phyloP scores from a whole-genome alignment of 2,888 invertebrate species.

The Hydriomena furcata region DNA sequence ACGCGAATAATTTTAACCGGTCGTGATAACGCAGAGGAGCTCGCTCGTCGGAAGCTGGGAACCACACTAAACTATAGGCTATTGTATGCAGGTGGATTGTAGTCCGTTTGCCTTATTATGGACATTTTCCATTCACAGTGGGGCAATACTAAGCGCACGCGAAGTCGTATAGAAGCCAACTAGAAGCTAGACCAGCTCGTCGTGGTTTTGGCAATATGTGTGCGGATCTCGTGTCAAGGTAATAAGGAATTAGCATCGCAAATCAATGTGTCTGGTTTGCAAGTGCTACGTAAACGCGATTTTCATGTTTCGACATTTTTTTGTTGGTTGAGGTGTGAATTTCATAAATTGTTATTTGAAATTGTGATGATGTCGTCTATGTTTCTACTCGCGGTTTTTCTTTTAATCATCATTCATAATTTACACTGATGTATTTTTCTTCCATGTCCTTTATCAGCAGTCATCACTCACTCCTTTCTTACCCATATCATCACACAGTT shows the following conservation, averaged over 20 bases:
- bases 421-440: no score
- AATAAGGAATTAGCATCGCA: conserved; percentile 56
- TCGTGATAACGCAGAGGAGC: conserved; percentile 56
- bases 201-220: conserved; percentile 46
- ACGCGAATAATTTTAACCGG: conserved; percentile 33
- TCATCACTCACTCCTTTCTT: no score
- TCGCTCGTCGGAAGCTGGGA: conserved; percentile 78
- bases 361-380: background rate
- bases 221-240: conserved; percentile 59
- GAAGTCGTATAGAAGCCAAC: conserved; percentile 21
- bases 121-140: conserved; percentile 78
- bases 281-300: conserved; percentile 29
- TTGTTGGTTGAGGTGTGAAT: conserved; percentile 31
- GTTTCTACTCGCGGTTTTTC: no score
- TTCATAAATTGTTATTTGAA: conserved; percentile 8
- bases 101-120: conserved; percentile 74
- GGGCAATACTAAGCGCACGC: conserved; percentile 54
- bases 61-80: conserved; percentile 75
- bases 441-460: no score
- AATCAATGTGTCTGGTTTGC: conserved; percentile 48
- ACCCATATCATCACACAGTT: no score
- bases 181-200: conserved; percentile 11
- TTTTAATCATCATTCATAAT: no score
- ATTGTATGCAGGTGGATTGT: conserved; percentile 83
- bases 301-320: conserved; percentile 35